These are phyloP conservation scores for Rhincodon typus DNA, from an alignment of 2,797 vertebrate species.

Conservation along the genomic window DNA sequence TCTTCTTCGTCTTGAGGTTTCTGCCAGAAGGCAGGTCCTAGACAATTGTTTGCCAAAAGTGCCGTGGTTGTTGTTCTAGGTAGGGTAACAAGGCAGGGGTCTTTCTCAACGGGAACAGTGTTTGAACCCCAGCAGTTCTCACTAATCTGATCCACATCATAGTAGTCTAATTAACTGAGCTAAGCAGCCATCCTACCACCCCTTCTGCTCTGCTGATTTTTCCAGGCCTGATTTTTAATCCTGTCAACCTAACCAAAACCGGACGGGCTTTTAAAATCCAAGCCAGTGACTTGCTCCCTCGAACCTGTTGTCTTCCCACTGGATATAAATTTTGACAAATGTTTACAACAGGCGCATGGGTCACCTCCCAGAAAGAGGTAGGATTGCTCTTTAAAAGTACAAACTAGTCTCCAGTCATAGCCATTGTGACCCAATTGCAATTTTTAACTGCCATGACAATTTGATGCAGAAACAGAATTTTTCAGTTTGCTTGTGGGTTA, in stretches of 20 bases:
- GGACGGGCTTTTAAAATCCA: neutral
- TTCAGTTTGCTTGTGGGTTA: neutral
- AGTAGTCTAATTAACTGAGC: neutral
- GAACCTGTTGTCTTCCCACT: neutral
- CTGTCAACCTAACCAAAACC: neutral
- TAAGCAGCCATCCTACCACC: too few relatives aligned
- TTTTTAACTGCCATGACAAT: neutral
- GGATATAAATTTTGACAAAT: neutral
- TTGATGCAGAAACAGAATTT: neutral
- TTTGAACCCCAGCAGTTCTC: neutral
- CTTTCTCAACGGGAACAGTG: neutral
- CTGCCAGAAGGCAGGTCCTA: neutral
- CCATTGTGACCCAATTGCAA: neutral
- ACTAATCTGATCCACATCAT: neutral
- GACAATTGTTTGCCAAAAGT: neutral
- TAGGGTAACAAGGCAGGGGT: neutral
- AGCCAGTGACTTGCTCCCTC: neutral
- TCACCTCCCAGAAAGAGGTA: too few relatives aligned
- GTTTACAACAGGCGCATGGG: neutral
- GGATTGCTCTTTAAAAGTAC: too few relatives aligned
- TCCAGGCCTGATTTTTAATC: neutral
- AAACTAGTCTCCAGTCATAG: neutral
- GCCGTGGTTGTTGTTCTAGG: neutral
- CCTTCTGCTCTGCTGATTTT: neutral
- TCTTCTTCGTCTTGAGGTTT: neutral